Evolutionary conservation across 2,797 vertebrate species (phyloP).

Genomic region (Epinephelus malabaricus): DNA sequence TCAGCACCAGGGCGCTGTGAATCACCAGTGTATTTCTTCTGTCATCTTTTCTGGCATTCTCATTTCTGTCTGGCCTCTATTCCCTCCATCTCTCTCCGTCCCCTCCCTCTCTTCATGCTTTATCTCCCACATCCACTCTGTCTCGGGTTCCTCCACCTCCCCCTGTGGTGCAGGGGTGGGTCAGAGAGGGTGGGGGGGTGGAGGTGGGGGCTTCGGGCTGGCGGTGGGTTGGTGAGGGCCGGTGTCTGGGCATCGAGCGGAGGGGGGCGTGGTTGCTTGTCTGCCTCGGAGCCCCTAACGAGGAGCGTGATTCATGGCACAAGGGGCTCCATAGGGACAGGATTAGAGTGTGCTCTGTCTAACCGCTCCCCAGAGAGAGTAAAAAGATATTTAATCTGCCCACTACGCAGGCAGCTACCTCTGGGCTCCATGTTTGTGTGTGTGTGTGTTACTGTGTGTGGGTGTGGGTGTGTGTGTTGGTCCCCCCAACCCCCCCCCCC

Average conservation of each 20-base stretch:
- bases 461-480: conserved; percentile 11
- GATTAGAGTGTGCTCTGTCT: conserved; percentile 86
- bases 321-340: conserved; percentile 82
- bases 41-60: conserved; percentile 53
- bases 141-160: conserved; percentile 66
- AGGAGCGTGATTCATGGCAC: conserved; percentile 85
- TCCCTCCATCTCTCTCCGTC: conserved; percentile 50
- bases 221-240: conserved; percentile 57
- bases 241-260: conserved; percentile 80
- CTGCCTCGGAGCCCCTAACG: conserved; percentile 83
- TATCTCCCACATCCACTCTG: conserved; percentile 68
- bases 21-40: conserved; percentile 46
- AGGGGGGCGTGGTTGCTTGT: conserved; percentile 83
- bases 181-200: conserved; percentile 34
- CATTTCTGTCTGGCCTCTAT: conserved; percentile 55
- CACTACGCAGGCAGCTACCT: conserved; percentile 65
- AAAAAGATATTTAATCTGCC: conserved; percentile 84
- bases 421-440: conserved; percentile 51
- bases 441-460: conserved; percentile 23
- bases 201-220: conserved; percentile 25
- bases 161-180: conserved; percentile 75
- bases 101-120: conserved; percentile 67
- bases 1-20: conserved; percentile 23
- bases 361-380: conserved; percentile 81
- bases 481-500: too few species aligned